Evolutionary conservation across 2,113 vertebrate species (phyloP).

Genomic region (Melanostigma gelatinosum): DNA sequence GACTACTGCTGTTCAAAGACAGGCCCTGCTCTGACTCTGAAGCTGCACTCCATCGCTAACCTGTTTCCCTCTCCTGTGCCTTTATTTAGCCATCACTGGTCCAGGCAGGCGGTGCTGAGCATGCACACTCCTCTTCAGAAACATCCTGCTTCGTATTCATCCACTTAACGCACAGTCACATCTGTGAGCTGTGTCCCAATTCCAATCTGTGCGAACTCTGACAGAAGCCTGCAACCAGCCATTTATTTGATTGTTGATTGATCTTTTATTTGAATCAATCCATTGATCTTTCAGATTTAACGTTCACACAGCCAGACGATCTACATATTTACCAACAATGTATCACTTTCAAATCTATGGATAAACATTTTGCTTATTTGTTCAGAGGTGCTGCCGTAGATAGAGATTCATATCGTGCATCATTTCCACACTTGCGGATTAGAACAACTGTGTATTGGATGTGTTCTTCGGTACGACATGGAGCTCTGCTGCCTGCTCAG

Average conservation of each 20-base stretch:
- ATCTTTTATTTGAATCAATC: background rate
- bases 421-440: background rate
- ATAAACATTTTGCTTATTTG: background rate
- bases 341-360: background rate
- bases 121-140: background rate
- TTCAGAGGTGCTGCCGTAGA: background rate
- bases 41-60: slow-evolving; percentile 30
- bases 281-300: background rate
- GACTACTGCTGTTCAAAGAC: slow-evolving; percentile 50
- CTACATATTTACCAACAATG: background rate
- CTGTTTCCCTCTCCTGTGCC: background rate
- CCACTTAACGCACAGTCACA: background rate
- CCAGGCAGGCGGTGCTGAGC: background rate
- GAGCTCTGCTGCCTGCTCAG: background rate
- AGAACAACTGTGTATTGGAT: no score
- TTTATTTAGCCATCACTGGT: slow-evolving; percentile 40
- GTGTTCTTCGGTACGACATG: background rate
- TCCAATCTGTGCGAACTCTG: background rate
- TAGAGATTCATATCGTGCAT: background rate
- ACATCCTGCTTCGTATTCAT: background rate
- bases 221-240: background rate
- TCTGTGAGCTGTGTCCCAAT: background rate
- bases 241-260: background rate
- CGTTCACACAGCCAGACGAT: background rate
- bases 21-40: slow-evolving; percentile 8